phyloP scores from a whole-genome alignment of 2,888 invertebrate genomes.

The Dysmachus trigonus region DNA sequence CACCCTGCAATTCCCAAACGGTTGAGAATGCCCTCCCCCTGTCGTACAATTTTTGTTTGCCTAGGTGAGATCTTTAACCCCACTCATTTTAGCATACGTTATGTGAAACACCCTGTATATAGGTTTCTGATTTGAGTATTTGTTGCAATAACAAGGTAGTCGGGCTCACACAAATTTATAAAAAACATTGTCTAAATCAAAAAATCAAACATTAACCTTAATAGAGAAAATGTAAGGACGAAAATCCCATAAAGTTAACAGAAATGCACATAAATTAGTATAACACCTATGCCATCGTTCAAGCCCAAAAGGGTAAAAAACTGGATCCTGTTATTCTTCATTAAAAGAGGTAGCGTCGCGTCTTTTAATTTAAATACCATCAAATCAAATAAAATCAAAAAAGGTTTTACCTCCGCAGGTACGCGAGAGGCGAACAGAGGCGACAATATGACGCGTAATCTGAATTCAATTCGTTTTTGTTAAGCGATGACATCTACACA shows the following conservation, averaged over 20 bases:
- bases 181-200: background rate
- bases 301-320: background rate
- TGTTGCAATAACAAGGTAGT: background rate
- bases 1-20: no score
- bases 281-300: background rate
- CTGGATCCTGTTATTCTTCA: background rate
- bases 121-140: background rate
- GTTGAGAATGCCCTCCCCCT: no score
- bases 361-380: conserved; percentile 36
- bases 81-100: no score
- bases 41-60: no score
- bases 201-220: background rate
- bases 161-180: background rate
- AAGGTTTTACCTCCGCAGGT: conserved; percentile 48
- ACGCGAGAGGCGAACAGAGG: conserved; percentile 52
- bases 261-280: background rate
- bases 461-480: conserved; percentile 54
- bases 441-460: conserved; percentile 56
- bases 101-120: no score
- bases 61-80: no score
- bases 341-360: conserved; percentile 38
- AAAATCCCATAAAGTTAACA: background rate
- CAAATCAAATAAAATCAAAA: conserved; percentile 32
- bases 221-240: background rate
- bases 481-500: conserved; percentile 45